Evolutionary conservation across 2,888 invertebrate genomes (phyloP), one percentile per base, ranked within the genome.

Genomic region (Papilio gigon): DNA sequence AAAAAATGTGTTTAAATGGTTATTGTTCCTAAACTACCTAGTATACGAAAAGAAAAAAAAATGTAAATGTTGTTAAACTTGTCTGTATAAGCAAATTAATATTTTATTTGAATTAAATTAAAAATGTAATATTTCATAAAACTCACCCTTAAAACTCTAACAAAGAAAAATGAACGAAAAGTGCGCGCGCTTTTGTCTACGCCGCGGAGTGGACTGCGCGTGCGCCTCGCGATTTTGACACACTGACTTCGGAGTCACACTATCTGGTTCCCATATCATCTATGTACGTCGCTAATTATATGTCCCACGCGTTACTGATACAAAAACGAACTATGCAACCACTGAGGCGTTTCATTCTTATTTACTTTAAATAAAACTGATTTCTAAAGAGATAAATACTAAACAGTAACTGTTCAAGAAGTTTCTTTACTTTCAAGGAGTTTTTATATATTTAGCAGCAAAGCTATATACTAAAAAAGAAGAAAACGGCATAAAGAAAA

Each of bases 141-240:
- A 56, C 53, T 56, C 53, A 56, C 53, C 53, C 53, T 56, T 27
- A 27, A 22, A 20, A 35, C 12, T 35, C 20, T 65, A 63, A 61
- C 20, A 53, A 22, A 40, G 56, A 40, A 44, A n/a, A 40, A 17
- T 27, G 22, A 25, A n/a, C 33, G 47, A 17, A 47, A 65, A 47
- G 8, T 33, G 60, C 74, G 74, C 70, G 71, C 68, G 68, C 47
- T 62, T 56, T 14, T 60, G 35, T 12, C 71, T 64, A 65, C 62
- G 68, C 42, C 72, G 67, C 68, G 50, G 8, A 62, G 65, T 63
- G 44, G 27, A 74, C 74, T 74, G 74, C 72, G 68, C 71, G 64
- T 30, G 42, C 35, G 44, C 59, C 64, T 71, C 66, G 25, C 20
- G 35, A 63, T 62, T 72, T 66, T 47, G 27, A 56, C 68, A 65